These are phyloP conservation scores for Sinosuthora webbiana DNA, from an alignment of 2,113 vertebrate species.

Conservation along the genomic window DNA sequence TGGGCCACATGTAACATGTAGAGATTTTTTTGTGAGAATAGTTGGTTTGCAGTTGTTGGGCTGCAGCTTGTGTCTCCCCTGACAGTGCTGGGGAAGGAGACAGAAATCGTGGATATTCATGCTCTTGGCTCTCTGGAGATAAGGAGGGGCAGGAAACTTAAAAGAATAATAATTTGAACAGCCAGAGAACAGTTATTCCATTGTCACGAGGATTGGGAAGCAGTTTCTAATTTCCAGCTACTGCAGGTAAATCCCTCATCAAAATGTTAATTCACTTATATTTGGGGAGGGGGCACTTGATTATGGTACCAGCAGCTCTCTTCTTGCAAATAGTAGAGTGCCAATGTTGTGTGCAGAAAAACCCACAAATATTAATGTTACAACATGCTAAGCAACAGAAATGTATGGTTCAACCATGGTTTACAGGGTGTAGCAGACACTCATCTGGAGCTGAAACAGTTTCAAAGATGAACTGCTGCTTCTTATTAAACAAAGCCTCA, in stretches of 20 bases:
- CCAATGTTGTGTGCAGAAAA: not conserved
- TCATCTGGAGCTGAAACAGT: not conserved
- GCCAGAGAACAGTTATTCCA: not conserved
- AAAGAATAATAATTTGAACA: not conserved
- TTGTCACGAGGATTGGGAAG: not conserved
- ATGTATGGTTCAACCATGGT: not conserved
- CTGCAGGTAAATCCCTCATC: not conserved
- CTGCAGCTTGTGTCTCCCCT: not conserved
- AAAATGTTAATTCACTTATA: constrained; percentile 8
- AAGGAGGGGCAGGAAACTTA: not conserved
- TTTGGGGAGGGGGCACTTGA: not conserved
- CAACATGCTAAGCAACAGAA: not conserved
- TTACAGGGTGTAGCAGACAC: not conserved
- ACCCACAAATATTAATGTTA: fast-evolving
- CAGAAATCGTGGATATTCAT: not conserved
- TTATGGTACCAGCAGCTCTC: not conserved
- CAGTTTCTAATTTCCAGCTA: not conserved
- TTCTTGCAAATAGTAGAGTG: not conserved
- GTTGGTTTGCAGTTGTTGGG: not conserved
- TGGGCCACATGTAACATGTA: not conserved
- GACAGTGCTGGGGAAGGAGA: not conserved
- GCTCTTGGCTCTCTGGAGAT: not conserved
- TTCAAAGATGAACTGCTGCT: not conserved
- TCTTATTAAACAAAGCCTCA: not conserved
- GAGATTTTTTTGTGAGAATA: not conserved